These are phyloP conservation scores for Eurystomus gularis DNA, from an alignment of 2,113 vertebrate species.

Conservation along the genomic window DNA sequence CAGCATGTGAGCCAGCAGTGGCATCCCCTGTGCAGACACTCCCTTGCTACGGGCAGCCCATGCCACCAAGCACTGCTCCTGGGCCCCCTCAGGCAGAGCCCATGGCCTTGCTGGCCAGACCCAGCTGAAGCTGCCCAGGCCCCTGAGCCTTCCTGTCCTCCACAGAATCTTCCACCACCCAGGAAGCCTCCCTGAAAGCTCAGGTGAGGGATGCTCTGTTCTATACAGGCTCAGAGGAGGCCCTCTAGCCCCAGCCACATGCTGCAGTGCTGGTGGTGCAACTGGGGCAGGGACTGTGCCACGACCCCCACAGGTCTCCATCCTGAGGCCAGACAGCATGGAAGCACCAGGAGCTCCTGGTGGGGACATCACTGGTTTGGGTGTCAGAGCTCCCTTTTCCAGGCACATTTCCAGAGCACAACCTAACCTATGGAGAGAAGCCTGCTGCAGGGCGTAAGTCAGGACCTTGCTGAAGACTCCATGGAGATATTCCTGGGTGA, in stretches of 20 bases:
- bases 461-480: not conserved
- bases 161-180: not conserved
- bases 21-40: not conserved
- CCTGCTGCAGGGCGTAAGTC: not conserved
- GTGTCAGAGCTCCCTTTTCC: not conserved
- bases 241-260: accelerated
- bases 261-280: not conserved
- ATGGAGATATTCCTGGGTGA: not conserved
- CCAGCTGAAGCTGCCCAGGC: not conserved
- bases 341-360: not conserved
- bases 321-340: not conserved
- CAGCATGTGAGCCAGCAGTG: not conserved
- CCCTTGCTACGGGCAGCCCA: not conserved
- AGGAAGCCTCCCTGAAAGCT: not conserved
- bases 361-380: accelerated
- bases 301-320: accelerated
- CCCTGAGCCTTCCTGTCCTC: not conserved
- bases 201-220: not conserved
- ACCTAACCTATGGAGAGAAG: not conserved
- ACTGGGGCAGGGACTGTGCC: not conserved
- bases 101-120: not conserved
- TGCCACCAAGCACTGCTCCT: not conserved
- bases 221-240: not conserved
- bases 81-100: not conserved
- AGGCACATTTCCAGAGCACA: not conserved